These are phyloP conservation scores for Pelecanoides urinatrix DNA, from an alignment of 2,113 vertebrate genomes.

Conservation along the genomic window DNA sequence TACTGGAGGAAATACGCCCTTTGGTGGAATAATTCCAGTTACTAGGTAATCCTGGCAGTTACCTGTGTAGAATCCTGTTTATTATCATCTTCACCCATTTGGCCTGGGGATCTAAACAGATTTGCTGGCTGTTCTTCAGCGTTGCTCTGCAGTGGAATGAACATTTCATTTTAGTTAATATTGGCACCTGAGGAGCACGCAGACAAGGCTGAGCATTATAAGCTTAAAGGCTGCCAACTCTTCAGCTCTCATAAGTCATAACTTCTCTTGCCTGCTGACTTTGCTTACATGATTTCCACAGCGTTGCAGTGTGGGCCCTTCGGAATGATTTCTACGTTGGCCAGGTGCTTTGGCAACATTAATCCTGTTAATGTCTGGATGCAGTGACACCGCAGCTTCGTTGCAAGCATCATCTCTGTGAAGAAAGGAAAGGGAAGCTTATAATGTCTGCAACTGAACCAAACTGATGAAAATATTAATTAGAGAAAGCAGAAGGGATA, in stretches of 20 bases:
- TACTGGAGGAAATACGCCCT: not conserved
- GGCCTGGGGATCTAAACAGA: not conserved
- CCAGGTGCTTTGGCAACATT: not conserved
- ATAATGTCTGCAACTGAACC: not conserved
- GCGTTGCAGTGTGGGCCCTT: not conserved
- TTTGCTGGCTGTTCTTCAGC: not conserved
- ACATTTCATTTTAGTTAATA: not conserved
- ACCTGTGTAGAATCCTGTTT: not conserved
- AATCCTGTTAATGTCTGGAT: not conserved
- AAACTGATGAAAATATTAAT: not conserved
- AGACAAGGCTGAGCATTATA: not conserved
- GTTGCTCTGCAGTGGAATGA: not conserved
- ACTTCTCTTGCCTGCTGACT: not conserved
- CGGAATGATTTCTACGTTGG: not conserved
- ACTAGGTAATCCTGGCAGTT: not conserved
- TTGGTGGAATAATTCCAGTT: not conserved
- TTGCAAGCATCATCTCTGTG: not conserved
- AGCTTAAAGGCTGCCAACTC: not conserved
- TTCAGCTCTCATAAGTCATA: not conserved
- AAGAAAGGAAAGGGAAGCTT: not conserved
- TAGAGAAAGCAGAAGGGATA: not conserved
- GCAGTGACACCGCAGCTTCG: slow-evolving; percentile 2
- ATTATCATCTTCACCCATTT: slow-evolving; percentile 14
- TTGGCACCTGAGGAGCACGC: not conserved
- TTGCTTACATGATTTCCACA: slow-evolving; percentile 16